Evolutionary conservation across 2,888 invertebrate genomes (phyloP), one percentile per base, ranked within the genome.

Genomic region (Serrognathus titanus): DNA sequence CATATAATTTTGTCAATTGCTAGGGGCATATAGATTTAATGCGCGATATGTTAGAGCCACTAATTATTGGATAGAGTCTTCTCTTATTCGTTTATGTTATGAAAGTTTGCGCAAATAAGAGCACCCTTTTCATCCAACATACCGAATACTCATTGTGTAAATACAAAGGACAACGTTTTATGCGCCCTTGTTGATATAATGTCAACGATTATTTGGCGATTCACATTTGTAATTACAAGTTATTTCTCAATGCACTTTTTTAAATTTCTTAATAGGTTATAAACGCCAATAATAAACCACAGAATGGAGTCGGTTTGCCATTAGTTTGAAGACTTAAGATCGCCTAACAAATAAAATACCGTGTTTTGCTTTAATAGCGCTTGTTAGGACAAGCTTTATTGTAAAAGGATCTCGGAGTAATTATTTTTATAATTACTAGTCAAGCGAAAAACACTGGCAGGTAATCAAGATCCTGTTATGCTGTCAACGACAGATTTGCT

Each of bases 341-440:
- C 54, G 49, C 43, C 48, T 43, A 49, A 54, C 54, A 49, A 54
- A 54, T 54, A 45, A 43, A 54, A 54, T 43, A 43, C 48, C 48
- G 48, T 49, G 48, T 48, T 38, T 48, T 37, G 49, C 43, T 48
- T 48, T 54, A 54, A 54, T 54, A 49, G 54, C 54, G 54, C 54
- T 54, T 45, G 57, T 57, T 53, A 53, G 38, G 49, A 40, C 53
- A 47, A 48, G 46, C 52, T 54, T 59, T 56, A 65, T 63, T 66
- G 62, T 64, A 59, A 59, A 62, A 62, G 62, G 66, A 69, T 66
- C 66, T 65, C 66, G 63, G 66, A 64, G 66, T 71, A 70, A 70
- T 71, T 70, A 71, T 69, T 69, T 69, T 70, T 70, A 70, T 70
- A 70, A 71, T 71, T 70, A 71, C 69, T 66, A 64, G 65, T 66